Percentiles rank a stretch among this genome's conserved stretches.
These are phyloP conservation scores for Drosophila lacertosa DNA, from an alignment of 1,140 invertebrate genomes.

Conservation along the genomic window DNA sequence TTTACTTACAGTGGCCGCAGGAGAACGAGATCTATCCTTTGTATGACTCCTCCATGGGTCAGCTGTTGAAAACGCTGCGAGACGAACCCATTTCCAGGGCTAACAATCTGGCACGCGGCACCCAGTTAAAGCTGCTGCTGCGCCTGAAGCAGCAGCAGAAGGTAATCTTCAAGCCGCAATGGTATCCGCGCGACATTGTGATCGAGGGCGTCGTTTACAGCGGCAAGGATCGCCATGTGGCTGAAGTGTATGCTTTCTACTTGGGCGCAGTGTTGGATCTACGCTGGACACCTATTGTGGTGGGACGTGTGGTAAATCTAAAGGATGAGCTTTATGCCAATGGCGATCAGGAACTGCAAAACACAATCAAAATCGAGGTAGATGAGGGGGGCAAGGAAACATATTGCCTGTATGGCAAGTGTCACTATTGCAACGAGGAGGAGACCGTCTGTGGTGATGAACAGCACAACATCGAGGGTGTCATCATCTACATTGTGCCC, in stretches of 20 bases:
- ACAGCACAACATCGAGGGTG: constrained; percentile 90
- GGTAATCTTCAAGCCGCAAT: constrained; percentile 95
- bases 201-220: constrained; percentile 92
- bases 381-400: constrained; percentile 84
- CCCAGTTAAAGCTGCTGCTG: constrained; percentile 94
- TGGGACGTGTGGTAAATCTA: constrained; percentile 91
- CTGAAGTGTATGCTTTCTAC: constrained; percentile 98
- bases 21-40: constrained; percentile 88
- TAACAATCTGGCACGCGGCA: constrained; percentile 91
- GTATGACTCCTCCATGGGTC: constrained; percentile 87
- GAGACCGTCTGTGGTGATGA: constrained; percentile 92
- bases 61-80: constrained; percentile 89
- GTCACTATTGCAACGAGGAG: constrained; percentile 92
- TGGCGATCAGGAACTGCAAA: constrained; percentile 88
- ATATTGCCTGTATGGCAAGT: constrained; percentile 94
- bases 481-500: constrained; percentile 93
- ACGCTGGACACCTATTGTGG: constrained; percentile 90
- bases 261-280: constrained; percentile 91
- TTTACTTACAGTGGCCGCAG: constrained; percentile 88
- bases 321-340: constrained; percentile 89
- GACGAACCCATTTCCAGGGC: constrained; percentile 89
- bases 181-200: constrained; percentile 91
- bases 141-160: constrained; percentile 91
- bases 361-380: constrained; percentile 77
- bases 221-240: constrained; percentile 95